phyloP scores from a whole-genome alignment of 2,113 vertebrate genomes.

The Hydropotes inermis region DNA sequence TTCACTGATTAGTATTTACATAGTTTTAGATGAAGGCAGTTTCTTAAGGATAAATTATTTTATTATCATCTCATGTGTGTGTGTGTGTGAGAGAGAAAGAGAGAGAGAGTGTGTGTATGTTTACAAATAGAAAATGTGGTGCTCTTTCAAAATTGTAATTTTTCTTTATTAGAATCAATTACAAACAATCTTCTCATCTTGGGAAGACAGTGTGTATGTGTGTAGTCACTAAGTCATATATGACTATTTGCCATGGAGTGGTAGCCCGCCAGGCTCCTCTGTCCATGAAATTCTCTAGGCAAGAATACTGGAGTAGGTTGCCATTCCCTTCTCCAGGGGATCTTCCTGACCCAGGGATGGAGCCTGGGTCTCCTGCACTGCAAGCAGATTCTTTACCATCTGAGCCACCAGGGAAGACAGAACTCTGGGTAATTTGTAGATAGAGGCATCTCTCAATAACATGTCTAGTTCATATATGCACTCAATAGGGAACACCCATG shows the following conservation, averaged over 20 bases:
- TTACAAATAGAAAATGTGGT: background rate
- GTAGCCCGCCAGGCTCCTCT: background rate
- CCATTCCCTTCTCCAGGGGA: background rate
- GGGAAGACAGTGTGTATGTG: background rate
- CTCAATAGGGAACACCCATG: background rate
- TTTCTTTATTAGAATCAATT: background rate
- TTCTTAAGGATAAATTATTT: conserved; percentile 11
- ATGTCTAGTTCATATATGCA: background rate
- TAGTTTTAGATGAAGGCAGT: conserved; percentile 24
- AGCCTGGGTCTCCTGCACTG: background rate
- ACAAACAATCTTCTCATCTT: background rate
- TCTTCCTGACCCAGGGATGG: background rate
- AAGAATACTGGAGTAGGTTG: background rate
- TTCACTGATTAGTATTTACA: background rate
- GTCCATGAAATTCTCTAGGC: background rate
- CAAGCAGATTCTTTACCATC: background rate
- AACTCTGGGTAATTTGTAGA: background rate
- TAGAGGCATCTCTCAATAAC: background rate
- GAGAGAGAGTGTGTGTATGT: background rate
- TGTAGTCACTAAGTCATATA: background rate
- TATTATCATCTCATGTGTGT: background rate
- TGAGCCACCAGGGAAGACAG: background rate
- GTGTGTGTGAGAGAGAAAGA: background rate
- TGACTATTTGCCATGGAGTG: background rate
- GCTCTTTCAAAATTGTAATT: background rate